These are phyloP conservation scores for Eupelmus urozonus DNA, from an alignment of 2,888 invertebrate genomes.

Conservation along the genomic window DNA sequence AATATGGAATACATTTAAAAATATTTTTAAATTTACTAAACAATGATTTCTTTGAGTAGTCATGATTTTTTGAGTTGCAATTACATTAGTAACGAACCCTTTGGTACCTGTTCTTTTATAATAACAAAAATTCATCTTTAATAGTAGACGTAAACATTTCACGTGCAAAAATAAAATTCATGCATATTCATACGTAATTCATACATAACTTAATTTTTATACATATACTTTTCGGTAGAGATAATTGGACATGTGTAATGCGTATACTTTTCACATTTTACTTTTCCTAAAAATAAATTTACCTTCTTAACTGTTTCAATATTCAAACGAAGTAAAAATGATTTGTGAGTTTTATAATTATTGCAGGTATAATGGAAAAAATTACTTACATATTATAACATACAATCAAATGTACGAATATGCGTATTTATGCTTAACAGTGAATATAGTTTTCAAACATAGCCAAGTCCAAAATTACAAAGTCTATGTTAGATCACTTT, in stretches of 20 bases:
- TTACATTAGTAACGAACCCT: background rate
- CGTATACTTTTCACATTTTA: background rate
- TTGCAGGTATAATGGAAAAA: background rate
- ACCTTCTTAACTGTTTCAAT: background rate
- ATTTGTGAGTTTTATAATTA: constrained; percentile 34
- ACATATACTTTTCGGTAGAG: background rate
- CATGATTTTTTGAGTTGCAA: background rate
- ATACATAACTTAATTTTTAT: background rate
- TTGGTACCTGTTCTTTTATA: background rate
- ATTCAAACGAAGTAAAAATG: constrained; percentile 43
- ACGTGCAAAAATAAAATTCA: constrained; percentile 5
- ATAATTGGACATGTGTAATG: background rate
- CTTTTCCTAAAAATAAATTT: background rate
- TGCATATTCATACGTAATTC: background rate
- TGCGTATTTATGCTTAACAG: background rate
- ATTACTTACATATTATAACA: constrained; percentile 8
- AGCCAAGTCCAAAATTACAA: constrained; percentile 26
- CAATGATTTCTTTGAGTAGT: background rate
- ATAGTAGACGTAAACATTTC: background rate
- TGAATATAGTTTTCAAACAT: background rate
- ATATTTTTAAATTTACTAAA: background rate
- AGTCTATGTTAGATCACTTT: too few species aligned
- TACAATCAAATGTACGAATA: background rate
- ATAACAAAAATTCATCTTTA: background rate
- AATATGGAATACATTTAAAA: too few species aligned